A percentile compares a stretch with the other conserved stretches of the same genome.
These are phyloP conservation scores for Cheilosia grossa DNA, from an alignment of 2,888 invertebrate species.

Conservation along the genomic window DNA sequence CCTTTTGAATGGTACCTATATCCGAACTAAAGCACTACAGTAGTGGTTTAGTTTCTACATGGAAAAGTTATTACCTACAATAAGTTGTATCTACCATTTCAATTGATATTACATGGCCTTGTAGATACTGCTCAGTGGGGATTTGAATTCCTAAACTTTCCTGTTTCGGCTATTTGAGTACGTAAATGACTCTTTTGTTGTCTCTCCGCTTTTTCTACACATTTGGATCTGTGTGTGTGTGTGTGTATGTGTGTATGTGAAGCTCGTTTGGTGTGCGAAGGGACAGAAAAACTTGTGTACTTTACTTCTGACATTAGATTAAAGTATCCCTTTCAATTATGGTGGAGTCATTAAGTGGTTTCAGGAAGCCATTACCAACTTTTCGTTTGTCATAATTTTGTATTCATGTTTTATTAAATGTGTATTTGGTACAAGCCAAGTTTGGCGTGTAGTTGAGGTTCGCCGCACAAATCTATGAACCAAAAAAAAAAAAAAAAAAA, in stretches of 20 bases:
- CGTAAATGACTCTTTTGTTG: constrained; percentile 29
- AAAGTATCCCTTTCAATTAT: constrained; percentile 51
- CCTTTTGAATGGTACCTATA: constrained; percentile 30
- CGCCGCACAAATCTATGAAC: neutral
- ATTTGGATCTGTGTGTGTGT: neutral
- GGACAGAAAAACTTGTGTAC: constrained; percentile 13
- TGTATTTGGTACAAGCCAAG: neutral
- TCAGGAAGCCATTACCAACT: neutral
- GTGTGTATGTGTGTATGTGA: neutral
- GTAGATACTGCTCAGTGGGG: constrained; percentile 42
- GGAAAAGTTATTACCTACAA: constrained; percentile 32
- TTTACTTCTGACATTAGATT: constrained; percentile 26
- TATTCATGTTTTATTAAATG: constrained; percentile 29
- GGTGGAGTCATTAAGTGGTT: constrained; percentile 33
- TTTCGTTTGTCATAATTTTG: constrained; percentile 3
- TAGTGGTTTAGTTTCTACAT: constrained; percentile 11
- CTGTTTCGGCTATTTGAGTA: constrained; percentile 53
- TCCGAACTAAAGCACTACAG: constrained; percentile 4
- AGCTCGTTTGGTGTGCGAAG: too few species aligned
- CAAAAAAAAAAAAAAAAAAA: neutral
- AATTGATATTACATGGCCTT: constrained; percentile 58
- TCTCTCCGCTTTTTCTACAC: neutral
- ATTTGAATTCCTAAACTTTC: constrained; percentile 47
- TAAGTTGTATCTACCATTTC: constrained; percentile 49
- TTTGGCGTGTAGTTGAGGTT: neutral